Evolutionary conservation across 1,140 invertebrate species (phyloP), one percentile per base, ranked within the genome.

Genomic region (Amyelois transitella): DNA sequence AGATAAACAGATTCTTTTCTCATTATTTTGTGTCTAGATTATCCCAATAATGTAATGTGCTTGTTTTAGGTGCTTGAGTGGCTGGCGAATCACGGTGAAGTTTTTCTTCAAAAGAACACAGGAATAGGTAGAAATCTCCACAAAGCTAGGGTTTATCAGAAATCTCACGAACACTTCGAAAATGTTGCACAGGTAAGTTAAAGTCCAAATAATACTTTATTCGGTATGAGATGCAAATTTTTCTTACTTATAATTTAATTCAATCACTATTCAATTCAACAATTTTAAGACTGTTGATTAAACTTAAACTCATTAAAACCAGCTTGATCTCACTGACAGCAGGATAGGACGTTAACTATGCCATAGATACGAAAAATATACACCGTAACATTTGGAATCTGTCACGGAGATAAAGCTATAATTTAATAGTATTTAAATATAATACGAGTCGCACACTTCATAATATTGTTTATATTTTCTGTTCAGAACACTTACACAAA

Each of bases 41-140:
- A n/a, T n/a, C n/a, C n/a, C n/a, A n/a, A n/a, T n/a, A n/a, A n/a
- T n/a, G n/a, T 38, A 7, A 56, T 60, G 12, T 24, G n/a, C 44
- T 44, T 14, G 22, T 84, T 85, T 25, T 72, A 96, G 94, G 98
- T 99, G 24, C 89, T 99, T 48, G 97, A 99, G 72, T 99, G 98
- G 98, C 81, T 99, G 48, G 95, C 97, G 53, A 98, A 98, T 77
- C 98, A 99, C 80, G 98, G 98, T n/a, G 97, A 99, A 90, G 97
- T 98, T 2, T 99, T 99, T 81, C 91, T 99, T 21, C 91, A 95
- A 64, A 99, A 99, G 82, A 99, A 99, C 81, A 96, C 95, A 4
- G 96, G 96, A 10, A 97, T 99, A 57, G 98, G 98, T 44, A 91
- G 97, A 62, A 98, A 97, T 90, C 89, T 99, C 55, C 95, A 97